These are phyloP conservation scores for Python bivittatus DNA, from an alignment of 2,113 vertebrate species.

Conservation along the genomic window DNA sequence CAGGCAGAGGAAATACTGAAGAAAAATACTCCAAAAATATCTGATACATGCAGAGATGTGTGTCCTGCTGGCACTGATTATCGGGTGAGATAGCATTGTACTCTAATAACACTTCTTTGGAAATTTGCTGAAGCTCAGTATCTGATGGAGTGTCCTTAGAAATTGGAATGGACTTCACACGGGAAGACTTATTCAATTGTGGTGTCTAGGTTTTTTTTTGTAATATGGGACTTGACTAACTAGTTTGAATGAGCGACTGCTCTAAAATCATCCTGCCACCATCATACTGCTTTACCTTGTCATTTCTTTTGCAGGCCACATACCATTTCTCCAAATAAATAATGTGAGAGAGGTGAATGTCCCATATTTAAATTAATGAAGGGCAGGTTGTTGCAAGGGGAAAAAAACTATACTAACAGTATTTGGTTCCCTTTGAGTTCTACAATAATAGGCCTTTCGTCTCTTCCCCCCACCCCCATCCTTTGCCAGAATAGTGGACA, in stretches of 20 bases:
- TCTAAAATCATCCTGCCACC: not conserved
- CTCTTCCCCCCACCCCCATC: not conserved
- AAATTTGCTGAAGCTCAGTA: not conserved
- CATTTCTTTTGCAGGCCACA: not conserved
- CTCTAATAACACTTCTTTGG: not conserved
- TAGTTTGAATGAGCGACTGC: not conserved
- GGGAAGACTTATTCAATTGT: not conserved
- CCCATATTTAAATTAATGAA: not conserved
- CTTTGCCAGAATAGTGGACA: not conserved
- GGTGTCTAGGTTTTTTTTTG: not conserved
- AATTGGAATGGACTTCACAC: too few species aligned
- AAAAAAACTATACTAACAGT: not conserved
- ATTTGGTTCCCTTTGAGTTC: not conserved
- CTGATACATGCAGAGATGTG: not conserved
- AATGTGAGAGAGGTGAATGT: not conserved
- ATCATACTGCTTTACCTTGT: slow-evolving; percentile 6
- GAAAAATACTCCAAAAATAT: not conserved
- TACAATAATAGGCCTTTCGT: slow-evolving; percentile 36
- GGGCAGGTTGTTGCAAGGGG: not conserved
- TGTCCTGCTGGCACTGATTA: not conserved
- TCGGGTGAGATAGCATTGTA: not conserved
- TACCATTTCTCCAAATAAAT: not conserved
- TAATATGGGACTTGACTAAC: not conserved
- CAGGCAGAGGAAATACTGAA: not conserved
- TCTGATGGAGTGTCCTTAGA: not conserved